Conservation (phyloP, 2,888 invertebrate genomes). For the Leptarthrus brevirostris region DNA sequence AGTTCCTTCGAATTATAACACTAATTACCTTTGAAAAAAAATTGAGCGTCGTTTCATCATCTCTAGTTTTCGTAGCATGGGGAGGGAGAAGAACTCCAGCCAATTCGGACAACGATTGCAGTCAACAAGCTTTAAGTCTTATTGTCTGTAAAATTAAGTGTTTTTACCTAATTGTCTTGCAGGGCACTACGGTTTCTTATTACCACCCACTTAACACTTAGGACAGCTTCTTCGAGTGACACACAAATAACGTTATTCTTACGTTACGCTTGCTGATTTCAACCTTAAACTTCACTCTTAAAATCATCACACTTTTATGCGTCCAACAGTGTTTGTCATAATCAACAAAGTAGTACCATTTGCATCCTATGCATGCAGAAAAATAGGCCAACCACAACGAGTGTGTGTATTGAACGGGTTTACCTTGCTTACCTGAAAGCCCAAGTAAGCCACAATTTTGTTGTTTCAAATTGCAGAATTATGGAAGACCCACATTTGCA, state of each 20-base stretch:
- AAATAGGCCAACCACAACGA: conserved; percentile 18
- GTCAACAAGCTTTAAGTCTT: too few species aligned
- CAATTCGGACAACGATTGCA: too few species aligned
- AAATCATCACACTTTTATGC: not conserved
- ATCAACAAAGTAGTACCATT: not conserved
- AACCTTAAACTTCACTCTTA: conserved; percentile 1
- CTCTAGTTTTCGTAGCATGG: too few species aligned
- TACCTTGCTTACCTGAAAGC: conserved; percentile 21
- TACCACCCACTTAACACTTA: too few species aligned
- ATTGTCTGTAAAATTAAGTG: too few species aligned
- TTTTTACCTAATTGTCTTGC: too few species aligned
- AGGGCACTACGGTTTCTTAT: too few species aligned
- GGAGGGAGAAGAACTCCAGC: too few species aligned
- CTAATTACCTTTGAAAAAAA: too few species aligned
- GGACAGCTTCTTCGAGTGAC: too few species aligned
- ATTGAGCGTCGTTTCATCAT: too few species aligned
- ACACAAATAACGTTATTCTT: not conserved
- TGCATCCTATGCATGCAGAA: conserved; percentile 2
- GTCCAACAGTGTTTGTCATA: not conserved
- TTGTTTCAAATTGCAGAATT: conserved; percentile 19
- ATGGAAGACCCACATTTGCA: conserved; percentile 24
- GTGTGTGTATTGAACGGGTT: not conserved
- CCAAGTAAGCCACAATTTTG: not conserved
- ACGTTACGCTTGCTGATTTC: not conserved
- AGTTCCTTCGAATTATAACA: too few species aligned